phyloP scores from a whole-genome alignment of 2,113 vertebrate genomes.

The Caracal caracal region DNA sequence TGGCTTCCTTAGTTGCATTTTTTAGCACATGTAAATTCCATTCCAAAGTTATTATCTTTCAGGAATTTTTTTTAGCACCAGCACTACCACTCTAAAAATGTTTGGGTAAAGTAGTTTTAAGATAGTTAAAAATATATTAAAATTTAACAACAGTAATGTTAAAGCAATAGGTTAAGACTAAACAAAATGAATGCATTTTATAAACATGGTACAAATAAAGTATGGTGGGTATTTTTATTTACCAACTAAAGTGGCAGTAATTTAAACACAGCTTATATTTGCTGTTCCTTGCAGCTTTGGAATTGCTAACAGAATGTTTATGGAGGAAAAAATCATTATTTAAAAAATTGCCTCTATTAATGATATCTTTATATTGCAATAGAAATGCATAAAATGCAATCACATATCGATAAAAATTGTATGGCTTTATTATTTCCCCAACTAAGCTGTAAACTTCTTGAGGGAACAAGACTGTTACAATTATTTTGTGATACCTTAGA shows the following conservation, averaged over 20 bases:
- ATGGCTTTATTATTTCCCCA: neutral
- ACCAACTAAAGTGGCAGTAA: slow-evolving; percentile 4
- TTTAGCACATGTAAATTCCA: slow-evolving; percentile 58
- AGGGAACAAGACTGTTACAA: neutral
- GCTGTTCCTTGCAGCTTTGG: slow-evolving; percentile 18
- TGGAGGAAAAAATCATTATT: slow-evolving; percentile 20
- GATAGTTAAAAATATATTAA: slow-evolving; percentile 18
- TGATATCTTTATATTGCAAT: neutral
- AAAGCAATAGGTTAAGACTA: slow-evolving; percentile 38
- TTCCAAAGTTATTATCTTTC: slow-evolving; percentile 37
- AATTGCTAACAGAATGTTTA: slow-evolving; percentile 22
- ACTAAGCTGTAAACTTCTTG: slow-evolving; percentile 14
- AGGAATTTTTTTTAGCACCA: slow-evolving; percentile 17
- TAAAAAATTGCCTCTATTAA: neutral
- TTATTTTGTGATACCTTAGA: slow-evolving; percentile 42
- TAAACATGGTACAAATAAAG: slow-evolving; percentile 47
- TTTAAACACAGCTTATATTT: neutral
- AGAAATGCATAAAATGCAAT: slow-evolving; percentile 12
- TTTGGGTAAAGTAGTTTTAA: slow-evolving; percentile 46
- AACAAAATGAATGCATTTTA: neutral
- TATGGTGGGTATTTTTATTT: slow-evolving; percentile 28
- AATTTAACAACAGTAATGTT: slow-evolving; percentile 32
- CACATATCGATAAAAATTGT: neutral
- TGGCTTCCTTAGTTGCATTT: slow-evolving; percentile 32
- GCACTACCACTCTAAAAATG: slow-evolving; percentile 4